These are phyloP conservation scores for Marmota monax DNA, from an alignment of 2,113 vertebrate genomes.

Conservation along the genomic window DNA sequence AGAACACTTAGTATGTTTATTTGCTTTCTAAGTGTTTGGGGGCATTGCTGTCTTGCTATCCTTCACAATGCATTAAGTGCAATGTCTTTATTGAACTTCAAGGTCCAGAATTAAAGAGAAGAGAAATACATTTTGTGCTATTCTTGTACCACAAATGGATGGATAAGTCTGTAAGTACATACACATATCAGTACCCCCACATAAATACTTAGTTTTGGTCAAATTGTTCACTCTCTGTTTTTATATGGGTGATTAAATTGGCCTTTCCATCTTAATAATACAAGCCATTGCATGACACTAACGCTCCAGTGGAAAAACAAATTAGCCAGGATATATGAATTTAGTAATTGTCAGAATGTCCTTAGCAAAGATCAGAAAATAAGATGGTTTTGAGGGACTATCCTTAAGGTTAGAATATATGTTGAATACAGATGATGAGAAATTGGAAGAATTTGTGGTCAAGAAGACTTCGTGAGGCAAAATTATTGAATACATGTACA, in stretches of 20 bases:
- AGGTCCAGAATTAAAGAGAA: background rate
- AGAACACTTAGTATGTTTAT: background rate
- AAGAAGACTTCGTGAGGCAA: background rate
- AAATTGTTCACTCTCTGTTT: background rate
- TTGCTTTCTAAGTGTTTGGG: background rate
- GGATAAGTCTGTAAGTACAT: background rate
- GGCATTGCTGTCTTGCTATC: background rate
- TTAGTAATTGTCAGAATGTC: background rate
- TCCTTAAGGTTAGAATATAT: background rate
- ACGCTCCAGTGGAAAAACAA: background rate
- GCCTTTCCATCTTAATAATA: background rate
- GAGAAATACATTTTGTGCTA: background rate
- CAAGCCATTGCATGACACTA: background rate
- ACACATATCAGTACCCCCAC: background rate
- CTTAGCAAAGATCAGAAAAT: slow-evolving; percentile 15
- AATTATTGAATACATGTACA: background rate
- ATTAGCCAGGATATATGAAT: background rate
- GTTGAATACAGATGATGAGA: background rate
- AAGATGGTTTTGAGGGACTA: background rate
- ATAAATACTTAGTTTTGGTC: background rate
- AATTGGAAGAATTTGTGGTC: background rate
- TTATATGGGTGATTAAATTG: background rate
- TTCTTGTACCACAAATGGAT: background rate
- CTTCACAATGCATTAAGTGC: background rate
- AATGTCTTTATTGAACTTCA: background rate